Percentiles rank a stretch among this genome's conserved stretches.
phyloP scores from a whole-genome alignment of 2,113 vertebrate species.

The Peromyscus leucopus region DNA sequence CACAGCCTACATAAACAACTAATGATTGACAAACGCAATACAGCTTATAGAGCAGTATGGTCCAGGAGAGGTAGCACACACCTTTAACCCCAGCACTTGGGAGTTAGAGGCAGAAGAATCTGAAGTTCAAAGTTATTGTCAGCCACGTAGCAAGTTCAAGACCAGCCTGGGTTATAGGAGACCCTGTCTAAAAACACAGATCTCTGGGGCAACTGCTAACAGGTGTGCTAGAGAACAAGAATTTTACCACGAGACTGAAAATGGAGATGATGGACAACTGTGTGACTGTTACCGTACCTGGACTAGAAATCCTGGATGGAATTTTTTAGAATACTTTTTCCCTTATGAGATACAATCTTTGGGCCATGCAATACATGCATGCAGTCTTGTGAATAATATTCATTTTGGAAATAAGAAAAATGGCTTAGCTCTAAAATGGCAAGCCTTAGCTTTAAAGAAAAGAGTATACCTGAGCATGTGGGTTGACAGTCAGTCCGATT shows the following conservation, averaged over 20 bases:
- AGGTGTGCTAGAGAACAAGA: background rate
- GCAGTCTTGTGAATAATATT: background rate
- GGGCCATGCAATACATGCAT: background rate
- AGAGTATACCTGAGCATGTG: background rate
- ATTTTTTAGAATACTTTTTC: conserved; percentile 22
- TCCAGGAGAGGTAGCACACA: background rate
- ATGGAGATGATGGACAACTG: background rate
- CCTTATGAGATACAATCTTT: background rate
- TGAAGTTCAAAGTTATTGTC: background rate
- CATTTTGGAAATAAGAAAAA: background rate
- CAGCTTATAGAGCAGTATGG: conserved; percentile 1
- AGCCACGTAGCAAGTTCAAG: background rate
- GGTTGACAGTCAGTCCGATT: background rate
- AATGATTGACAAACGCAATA: background rate
- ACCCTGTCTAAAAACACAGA: background rate
- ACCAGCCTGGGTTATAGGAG: background rate
- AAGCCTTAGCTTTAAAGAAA: conserved; percentile 2
- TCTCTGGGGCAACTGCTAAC: background rate
- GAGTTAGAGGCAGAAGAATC: background rate
- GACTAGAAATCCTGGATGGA: background rate
- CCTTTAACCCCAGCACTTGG: background rate
- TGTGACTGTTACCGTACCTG: background rate
- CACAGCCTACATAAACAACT: background rate
- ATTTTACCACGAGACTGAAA: conserved; percentile 27
- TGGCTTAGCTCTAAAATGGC: background rate